Evolutionary conservation across 2,113 vertebrate genomes (phyloP), one percentile per base, ranked within the genome.

Genomic region (Xiphophorus couchianus): DNA sequence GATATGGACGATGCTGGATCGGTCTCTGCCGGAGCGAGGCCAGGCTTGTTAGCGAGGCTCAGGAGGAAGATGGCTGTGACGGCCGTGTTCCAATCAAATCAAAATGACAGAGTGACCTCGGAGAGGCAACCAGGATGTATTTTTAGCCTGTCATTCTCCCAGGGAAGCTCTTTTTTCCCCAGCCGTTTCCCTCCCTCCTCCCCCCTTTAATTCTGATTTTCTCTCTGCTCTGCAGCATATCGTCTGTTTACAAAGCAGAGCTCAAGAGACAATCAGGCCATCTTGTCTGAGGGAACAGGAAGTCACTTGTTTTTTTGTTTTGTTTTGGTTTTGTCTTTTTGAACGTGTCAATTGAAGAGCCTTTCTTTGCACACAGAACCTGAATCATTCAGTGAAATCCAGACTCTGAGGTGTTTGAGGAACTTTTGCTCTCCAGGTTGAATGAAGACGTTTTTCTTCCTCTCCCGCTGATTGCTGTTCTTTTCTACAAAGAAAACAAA

Each of bases 101-200:
- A 88, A 84, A 90, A 90, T 88, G 88, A 90, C 90, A 89, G 84
- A 75, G 70, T 91, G 91, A 90, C 91, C 90, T 93, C 91, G 88
- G 62, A 71, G 78, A 90, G 81, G 74, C 76, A 68, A 72, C 78
- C 76, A 88, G 75, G 74, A 73, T 87, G 75, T 92, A 89, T 91
- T 91, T 93, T 92, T 91, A 91, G 90, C 69, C 84, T 54, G 75
- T 61, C 37, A 33, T 80, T 86, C 81, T 90, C 82, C 54, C 62
- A 71, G 83, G 86, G 77, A 86, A 85, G 74, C 81, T 78, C 71
- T 77, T 81, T 90, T 33, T 37, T 8, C 1, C 22, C 25, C 37
- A 64, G n/a, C 28, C 51, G 14, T 22, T 51, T 51, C 42, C 28
- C 28, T 28, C 1, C 33, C 7, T 6, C 33, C 6, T 48, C 35